Base-by-base conservation (phyloP, 2,888 invertebrate species). In the Agonopterix alstromeriana region DNA sequence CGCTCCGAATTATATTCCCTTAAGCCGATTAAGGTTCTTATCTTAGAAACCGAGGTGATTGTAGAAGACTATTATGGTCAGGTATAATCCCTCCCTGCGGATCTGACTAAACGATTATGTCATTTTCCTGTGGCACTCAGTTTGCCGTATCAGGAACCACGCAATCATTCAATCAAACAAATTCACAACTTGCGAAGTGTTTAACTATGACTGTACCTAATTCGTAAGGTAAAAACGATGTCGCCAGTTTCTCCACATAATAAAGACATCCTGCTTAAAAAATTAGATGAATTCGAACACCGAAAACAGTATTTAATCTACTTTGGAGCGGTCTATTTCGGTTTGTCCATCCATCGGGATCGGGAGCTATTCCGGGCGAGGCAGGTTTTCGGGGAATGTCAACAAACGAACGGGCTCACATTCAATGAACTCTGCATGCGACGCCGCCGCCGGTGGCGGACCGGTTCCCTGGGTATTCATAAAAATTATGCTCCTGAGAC, bases 351-450 rank as follows among this genome's bases (percentile, higher is more conserved):
- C 73, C 73, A 79, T 75, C 77, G 82, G 83, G 84, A 65, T 71
- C 67, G 74, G 71, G 70, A 63, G 79, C 81, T 86, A 85, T 86
- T 84, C 81, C 79, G 77, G 76, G 83, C 84, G 70, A 73, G 82
- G 84, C 87, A 84, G 85, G 87, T 88, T 88, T 87, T 87, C 82
- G 86, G 86, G 83, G 86, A 87, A 86, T 86, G 87, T 88, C 87
- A 88, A 87, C 87, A 88, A 84, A 85, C 85, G 80, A 75, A 78
- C 82, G 76, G 74, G 68, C 81, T 76, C 73, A 80, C 84, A 85
- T 84, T 84, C 86, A 86, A 80, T 88, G 85, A 87, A 87, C 86
- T 77, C 85, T 72, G 75, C 73, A 65, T 66, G 70, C 80, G 70
- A 66, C 79, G 47, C 47, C 43, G 47, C 47, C 43, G 48, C 44